A percentile compares a stretch with the other conserved stretches of the same genome.
Evolutionary conservation across 2,888 invertebrate species (phyloP).

Genomic region (Cybosia mesomella): DNA sequence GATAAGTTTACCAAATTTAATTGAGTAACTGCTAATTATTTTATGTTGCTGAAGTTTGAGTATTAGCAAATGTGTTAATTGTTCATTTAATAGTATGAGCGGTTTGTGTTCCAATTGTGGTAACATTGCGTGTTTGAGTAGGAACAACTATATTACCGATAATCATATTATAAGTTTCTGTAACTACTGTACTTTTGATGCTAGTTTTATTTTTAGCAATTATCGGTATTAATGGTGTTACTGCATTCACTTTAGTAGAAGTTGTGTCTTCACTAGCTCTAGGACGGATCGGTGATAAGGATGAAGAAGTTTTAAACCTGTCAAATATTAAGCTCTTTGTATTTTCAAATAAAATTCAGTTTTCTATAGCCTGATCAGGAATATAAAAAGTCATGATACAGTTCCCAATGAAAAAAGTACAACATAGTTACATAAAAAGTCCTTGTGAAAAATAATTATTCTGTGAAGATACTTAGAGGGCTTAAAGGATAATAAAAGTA

Average conservation of each 20-base stretch:
- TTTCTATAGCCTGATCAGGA: neutral
- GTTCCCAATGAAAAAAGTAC: too few relatives aligned
- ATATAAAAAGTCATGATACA: neutral
- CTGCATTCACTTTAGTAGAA: neutral
- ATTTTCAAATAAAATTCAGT: neutral
- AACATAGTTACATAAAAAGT: too few relatives aligned
- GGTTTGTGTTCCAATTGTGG: neutral
- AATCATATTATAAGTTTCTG: neutral
- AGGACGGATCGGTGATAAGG: neutral
- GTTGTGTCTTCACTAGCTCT: neutral
- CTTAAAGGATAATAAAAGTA: too few relatives aligned
- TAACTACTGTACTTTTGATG: neutral
- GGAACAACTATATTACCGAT: too few relatives aligned
- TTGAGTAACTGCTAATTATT: neutral
- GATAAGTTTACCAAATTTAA: neutral
- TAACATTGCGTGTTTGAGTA: neutral
- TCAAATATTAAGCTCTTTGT: neutral
- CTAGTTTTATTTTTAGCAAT: neutral
- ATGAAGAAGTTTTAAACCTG: slow-evolving; percentile 1
- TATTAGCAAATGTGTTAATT: neutral
- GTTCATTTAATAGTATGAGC: neutral
- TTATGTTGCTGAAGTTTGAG: neutral
- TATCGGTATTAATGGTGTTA: neutral
- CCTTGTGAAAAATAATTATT: too few relatives aligned
- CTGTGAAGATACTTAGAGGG: too few relatives aligned